Evolutionary conservation across 2,113 vertebrate species (phyloP).

Genomic region (Rhadina sibilatrix): DNA sequence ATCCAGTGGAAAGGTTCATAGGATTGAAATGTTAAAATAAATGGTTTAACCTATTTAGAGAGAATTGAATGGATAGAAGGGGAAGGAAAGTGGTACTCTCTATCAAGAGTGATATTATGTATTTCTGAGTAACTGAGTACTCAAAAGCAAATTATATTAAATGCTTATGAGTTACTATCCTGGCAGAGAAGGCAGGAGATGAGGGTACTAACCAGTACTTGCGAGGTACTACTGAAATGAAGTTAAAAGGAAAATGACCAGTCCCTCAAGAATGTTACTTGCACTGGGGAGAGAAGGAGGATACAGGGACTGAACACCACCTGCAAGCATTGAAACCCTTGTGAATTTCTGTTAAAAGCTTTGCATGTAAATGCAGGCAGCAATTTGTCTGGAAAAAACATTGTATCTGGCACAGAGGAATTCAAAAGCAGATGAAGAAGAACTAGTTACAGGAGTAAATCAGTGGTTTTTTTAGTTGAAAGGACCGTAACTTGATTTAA

Average conservation of each 20-base stretch:
- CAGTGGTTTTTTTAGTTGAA: neutral
- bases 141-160: slow-evolving; percentile 17
- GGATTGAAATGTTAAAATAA: slow-evolving; percentile 31
- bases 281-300: neutral
- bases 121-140: slow-evolving; percentile 23
- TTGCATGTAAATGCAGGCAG: neutral
- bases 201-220: neutral
- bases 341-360: neutral
- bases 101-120: neutral
- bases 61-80: slow-evolving; percentile 19
- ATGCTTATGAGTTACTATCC: neutral
- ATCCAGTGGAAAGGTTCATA: slow-evolving; percentile 16
- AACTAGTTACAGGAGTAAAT: neutral
- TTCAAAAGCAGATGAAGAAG: neutral
- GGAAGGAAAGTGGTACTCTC: neutral
- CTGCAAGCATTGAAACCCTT: neutral
- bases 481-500: neutral
- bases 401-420: neutral
- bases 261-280: neutral
- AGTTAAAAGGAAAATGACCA: neutral
- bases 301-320: neutral
- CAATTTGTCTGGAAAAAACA: neutral
- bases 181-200: neutral
- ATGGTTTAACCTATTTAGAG: slow-evolving; percentile 18
- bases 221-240: neutral